A percentile compares a stretch with the other conserved stretches of the same genome.
Conservation (phyloP, 2,888 invertebrate species). For the Bellardia bayeri region DNA sequence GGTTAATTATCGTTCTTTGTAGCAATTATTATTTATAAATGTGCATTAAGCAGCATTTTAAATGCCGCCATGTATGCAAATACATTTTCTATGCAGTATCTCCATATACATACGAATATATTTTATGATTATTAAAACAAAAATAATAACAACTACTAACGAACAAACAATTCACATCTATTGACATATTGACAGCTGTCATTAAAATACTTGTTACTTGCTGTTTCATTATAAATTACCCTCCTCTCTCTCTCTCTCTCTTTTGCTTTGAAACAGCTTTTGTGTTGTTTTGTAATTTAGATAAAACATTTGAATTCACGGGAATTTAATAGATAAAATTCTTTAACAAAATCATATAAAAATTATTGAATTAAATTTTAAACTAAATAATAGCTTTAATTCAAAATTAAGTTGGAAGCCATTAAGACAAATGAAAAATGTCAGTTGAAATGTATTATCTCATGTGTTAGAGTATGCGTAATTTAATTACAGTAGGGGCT, state of each 20-base stretch:
- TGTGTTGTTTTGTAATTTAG: slow-evolving; percentile 45
- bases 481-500: not conserved
- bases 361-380: slow-evolving; percentile 43
- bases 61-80: slow-evolving; percentile 53
- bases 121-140: slow-evolving; percentile 51
- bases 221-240: slow-evolving; percentile 23
- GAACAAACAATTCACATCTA: slow-evolving; percentile 54
- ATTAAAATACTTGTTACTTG: slow-evolving; percentile 68
- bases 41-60: slow-evolving; percentile 36
- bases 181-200: slow-evolving; percentile 74
- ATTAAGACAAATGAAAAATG: slow-evolving; percentile 11
- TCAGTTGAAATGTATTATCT: not conserved
- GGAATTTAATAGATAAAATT: not conserved
- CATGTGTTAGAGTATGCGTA: not conserved
- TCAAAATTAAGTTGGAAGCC: not conserved
- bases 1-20: slow-evolving; percentile 57
- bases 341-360: slow-evolving; percentile 38
- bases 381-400: slow-evolving; percentile 33
- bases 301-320: slow-evolving; percentile 32
- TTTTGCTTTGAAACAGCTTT: not conserved
- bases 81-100: slow-evolving; percentile 5
- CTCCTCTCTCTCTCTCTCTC: slow-evolving; percentile 10
- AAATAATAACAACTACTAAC: slow-evolving; percentile 17
- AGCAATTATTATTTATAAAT: slow-evolving; percentile 55
- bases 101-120: not conserved